Evolutionary conservation across 1,140 invertebrate genomes (phyloP), one percentile per base, ranked within the genome.

Genomic region (Bombyx mandarina): DNA sequence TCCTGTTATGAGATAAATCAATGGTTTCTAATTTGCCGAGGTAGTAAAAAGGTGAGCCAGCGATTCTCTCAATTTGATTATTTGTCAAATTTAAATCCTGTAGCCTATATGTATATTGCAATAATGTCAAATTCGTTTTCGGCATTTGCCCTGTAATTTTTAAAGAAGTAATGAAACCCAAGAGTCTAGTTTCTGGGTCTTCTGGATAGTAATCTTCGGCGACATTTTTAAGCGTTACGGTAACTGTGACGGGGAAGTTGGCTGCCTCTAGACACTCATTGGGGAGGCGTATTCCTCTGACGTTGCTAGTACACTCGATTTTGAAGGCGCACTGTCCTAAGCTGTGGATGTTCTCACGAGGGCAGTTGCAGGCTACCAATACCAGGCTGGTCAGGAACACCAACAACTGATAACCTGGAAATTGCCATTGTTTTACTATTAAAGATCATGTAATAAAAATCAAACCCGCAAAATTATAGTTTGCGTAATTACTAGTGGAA

Each of bases 1-100:
- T 63, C 2, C 48, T 57, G 50, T 86, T 86, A 52, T 73, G 54
- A 0, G 79, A 82, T 8, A 86, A 57, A 56, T 78, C 71, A 4
- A 84, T 46, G 43, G 44, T 60, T 59, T 75, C 66, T 12, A 86
- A 59, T 18, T 62, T 58, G 6, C 55, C 66, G 1, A 82, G 63
- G 51, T 67, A 63, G 43, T 62, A 69, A 26, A 86, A 80, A 7
- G 81, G 77, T 1, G 52, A 57, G 8, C 56, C 65, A 8, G 52
- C 18, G 3, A 83, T 78, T 10, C 42, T 52, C 55, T 74, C 54
- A 6, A 86, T 79, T 5, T 72, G 42, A 45, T 73, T 77, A 22
- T 68, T 57, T 0, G 45, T 54, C 0, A 83, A 53, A 10, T 63
- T 50, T n/a, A 86, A 50, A 8, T 65, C 56, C 57, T 66, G 67